Evolutionary conservation across 2,888 invertebrate species (phyloP).

Genomic region (Meghimatium bilineatum): DNA sequence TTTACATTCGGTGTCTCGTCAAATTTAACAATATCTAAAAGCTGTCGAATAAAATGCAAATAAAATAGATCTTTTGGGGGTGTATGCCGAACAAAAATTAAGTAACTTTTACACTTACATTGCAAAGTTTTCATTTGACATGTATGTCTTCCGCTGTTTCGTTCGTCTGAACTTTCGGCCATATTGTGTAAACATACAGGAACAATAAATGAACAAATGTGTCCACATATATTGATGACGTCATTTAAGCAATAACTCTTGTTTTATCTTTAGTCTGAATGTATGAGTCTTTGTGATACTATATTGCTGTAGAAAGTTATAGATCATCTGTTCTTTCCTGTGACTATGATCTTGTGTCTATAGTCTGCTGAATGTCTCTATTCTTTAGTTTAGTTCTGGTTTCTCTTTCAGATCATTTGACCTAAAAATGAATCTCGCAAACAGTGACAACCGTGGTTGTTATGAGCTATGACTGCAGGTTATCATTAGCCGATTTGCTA

Average conservation of each 20-base stretch:
- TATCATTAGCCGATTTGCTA: too few species aligned
- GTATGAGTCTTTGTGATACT: too few species aligned
- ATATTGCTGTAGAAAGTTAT: too few species aligned
- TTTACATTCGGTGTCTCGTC: neutral
- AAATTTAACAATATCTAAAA: neutral
- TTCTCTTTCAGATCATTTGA: too few species aligned
- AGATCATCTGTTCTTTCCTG: too few species aligned
- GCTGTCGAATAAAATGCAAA: neutral
- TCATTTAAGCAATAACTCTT: constrained; percentile 14
- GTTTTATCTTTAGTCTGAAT: too few species aligned
- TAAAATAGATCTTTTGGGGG: neutral
- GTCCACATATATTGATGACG: constrained; percentile 46
- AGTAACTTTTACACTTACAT: constrained; percentile 14
- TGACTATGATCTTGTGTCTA: too few species aligned
- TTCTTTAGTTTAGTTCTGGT: too few species aligned
- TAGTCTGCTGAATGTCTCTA: too few species aligned
- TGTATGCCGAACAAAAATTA: neutral
- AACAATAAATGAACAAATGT: constrained; percentile 16
- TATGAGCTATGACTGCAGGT: too few species aligned
- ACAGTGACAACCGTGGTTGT: too few species aligned
- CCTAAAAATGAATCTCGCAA: too few species aligned
- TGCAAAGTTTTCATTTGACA: constrained; percentile 2
- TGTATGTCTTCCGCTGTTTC: constrained; percentile 29
- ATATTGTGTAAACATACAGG: constrained; percentile 46
- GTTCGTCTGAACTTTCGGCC: constrained; percentile 43